Evolutionary conservation across 2,888 invertebrate genomes (phyloP).

Genomic region (Athalia rosae): DNA sequence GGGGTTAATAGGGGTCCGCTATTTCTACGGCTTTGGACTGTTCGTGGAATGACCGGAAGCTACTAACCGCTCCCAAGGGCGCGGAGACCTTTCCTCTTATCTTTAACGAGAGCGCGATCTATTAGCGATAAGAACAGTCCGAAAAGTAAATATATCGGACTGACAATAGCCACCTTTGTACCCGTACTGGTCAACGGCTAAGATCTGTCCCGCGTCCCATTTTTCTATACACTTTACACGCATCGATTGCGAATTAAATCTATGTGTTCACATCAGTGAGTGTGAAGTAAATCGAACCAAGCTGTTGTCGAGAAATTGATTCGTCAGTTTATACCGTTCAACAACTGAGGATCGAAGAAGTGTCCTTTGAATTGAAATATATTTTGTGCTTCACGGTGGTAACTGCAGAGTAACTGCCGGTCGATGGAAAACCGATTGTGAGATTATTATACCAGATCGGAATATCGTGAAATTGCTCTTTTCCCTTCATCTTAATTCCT

Average conservation of each 20-base stretch:
- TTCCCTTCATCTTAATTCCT: too few relatives aligned
- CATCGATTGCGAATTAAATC: constrained; percentile 26
- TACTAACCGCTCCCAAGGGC: constrained; percentile 61
- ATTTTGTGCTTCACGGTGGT: too few relatives aligned
- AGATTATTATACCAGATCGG: too few relatives aligned
- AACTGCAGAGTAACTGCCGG: too few relatives aligned
- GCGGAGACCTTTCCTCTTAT: constrained; percentile 58
- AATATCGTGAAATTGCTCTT: too few relatives aligned
- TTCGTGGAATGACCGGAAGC: constrained; percentile 64
- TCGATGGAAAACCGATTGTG: too few relatives aligned
- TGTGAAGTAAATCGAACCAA: too few relatives aligned
- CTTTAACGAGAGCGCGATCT: constrained; percentile 64
- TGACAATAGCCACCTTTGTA: constrained; percentile 54
- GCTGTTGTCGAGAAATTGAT: too few relatives aligned
- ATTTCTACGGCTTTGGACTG: constrained; percentile 49
- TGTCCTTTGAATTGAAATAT: too few relatives aligned
- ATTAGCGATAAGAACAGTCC: constrained; percentile 66
- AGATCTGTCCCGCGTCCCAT: background rate
- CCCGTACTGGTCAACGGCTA: background rate
- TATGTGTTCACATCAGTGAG: background rate
- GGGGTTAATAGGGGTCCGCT: constrained; percentile 62
- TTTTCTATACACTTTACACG: background rate
- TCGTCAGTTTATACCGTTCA: too few relatives aligned
- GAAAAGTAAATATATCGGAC: constrained; percentile 62
- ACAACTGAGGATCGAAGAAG: too few relatives aligned